phyloP scores from a whole-genome alignment of 2,888 invertebrate genomes.

The Himalopsyche tibetana region DNA sequence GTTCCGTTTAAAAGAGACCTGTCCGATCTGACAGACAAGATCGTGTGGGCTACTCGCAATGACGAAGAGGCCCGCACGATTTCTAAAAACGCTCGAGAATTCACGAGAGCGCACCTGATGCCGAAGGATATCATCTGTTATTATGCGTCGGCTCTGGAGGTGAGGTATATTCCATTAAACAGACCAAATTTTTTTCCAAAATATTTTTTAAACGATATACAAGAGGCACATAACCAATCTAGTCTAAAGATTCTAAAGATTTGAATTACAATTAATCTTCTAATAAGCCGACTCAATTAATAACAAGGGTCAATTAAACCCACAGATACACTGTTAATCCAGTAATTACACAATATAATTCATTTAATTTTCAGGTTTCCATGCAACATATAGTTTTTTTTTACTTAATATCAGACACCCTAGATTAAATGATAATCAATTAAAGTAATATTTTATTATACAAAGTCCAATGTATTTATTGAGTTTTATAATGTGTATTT shows the following conservation, averaged over 20 bases:
- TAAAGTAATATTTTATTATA: background rate
- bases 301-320: no score
- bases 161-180: constrained; percentile 68
- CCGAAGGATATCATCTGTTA: constrained; percentile 93
- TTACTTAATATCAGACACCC: no score
- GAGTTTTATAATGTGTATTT: background rate
- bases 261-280: background rate
- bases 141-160: constrained; percentile 84
- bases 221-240: background rate
- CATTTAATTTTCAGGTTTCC: no score
- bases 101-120: constrained; percentile 86
- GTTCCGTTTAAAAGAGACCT: constrained; percentile 88
- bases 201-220: constrained; percentile 37
- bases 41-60: constrained; percentile 86
- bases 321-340: no score
- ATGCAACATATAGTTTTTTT: no score
- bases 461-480: background rate
- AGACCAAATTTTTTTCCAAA: background rate
- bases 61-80: constrained; percentile 83
- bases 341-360: no score
- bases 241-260: constrained; percentile 39
- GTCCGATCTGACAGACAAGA: constrained; percentile 85
- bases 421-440: no score
- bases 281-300: no score
- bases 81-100: constrained; percentile 81